Conservation (phyloP, 2,888 invertebrate species). For the Leptinotarsa haldemani region DNA sequence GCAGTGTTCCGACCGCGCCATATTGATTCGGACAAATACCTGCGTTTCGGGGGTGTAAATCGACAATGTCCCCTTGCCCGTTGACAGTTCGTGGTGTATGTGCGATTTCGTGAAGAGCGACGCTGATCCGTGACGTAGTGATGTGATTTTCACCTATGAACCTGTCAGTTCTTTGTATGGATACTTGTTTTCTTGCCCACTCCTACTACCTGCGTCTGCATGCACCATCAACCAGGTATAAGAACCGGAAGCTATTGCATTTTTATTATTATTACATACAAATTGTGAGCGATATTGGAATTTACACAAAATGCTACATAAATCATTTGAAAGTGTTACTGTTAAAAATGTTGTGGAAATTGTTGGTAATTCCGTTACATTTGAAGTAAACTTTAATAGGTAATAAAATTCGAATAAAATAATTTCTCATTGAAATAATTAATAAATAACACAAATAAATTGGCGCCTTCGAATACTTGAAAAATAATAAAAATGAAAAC, state of each 20-base stretch:
- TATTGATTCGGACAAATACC: conserved; percentile 43
- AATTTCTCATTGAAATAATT: no score
- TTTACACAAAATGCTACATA: no score
- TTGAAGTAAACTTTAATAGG: no score
- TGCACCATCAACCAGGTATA: conserved; percentile 35
- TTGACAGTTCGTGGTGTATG: conserved; percentile 31
- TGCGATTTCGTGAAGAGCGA: conserved; percentile 26
- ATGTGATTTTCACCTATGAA: conserved; percentile 13
- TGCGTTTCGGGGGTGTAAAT: conserved; percentile 43
- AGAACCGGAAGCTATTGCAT: conserved; percentile 24
- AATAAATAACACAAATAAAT: no score
- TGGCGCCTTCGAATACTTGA: no score
- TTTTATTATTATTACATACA: conserved; percentile 8
- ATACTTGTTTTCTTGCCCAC: conserved; percentile 30
- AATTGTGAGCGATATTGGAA: neutral
- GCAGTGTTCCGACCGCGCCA: conserved; percentile 44
- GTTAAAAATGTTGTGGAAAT: no score
- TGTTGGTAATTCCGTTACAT: no score
- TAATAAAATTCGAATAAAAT: no score
- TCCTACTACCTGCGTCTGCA: conserved; percentile 37
- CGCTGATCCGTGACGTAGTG: conserved; percentile 38
- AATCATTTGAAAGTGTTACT: no score
- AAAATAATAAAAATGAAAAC: no score
- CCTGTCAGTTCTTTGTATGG: conserved; percentile 27
- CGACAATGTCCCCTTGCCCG: conserved; percentile 19